Base-by-base conservation (phyloP, 92 coral and sea anemone genomes). In the Ricordea florida region DNA sequence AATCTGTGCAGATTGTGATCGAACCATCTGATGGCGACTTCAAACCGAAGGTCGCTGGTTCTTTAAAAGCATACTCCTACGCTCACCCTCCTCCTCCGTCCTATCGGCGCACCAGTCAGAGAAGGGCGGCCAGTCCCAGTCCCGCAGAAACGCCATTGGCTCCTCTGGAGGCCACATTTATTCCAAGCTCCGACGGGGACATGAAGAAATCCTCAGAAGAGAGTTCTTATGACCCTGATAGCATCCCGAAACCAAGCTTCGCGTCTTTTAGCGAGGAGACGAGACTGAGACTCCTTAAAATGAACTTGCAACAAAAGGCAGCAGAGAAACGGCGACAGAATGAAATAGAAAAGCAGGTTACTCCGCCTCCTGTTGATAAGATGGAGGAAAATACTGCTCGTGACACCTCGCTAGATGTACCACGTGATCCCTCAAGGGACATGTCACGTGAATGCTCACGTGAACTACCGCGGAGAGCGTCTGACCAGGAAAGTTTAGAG, bases 31-130 rank as follows among this genome's bases (percentile, higher is more conserved):
- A 79, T n/a, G 57, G 43, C 18, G 96, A 91, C 31, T 57, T 70
- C 21, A 78, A 78, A 61, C 15, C 76, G 1, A 72, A 87, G 55
- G 97, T 93, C 8, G 69, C 75, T 25, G 81, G 85, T 10, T 89
- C 93, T 10, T 42, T 87, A 48, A 87, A 89, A 79, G 99, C 99
- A 20, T 96, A 96, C 64, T 92, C 97, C 1, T 96, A 92, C 66
- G 92, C 99, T 60, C 97, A 83, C 24, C 99, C 99, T 20, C 99
- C 99, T 8, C 99, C 99, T 35, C 99, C 99, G 33, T 92, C 97
- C 0, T 96, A 96, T 69, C 93, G 96, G 9, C 89, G 82, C 30
- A 76, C 68, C 14, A 86, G 72, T 40, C 83, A 69, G 37, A 85
- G 67, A 37, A 73, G 76, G 35, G 66, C 88, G 0, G 13, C 69